Evolutionary conservation across 2,797 vertebrate species (phyloP), one percentile per base, ranked within the genome.

Genomic region (Mormyrops boulengeri): DNA sequence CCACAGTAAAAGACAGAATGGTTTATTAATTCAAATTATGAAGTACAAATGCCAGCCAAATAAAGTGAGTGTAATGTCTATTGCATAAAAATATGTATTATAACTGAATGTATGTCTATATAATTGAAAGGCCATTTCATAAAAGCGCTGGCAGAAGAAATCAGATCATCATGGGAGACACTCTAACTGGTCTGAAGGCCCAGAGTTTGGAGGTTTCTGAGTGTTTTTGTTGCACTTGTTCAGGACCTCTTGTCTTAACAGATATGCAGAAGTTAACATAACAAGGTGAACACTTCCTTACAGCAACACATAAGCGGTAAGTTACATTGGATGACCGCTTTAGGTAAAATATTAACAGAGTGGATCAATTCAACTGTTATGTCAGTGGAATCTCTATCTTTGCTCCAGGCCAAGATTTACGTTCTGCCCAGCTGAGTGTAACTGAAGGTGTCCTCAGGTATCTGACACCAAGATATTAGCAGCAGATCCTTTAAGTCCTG

Each of bases 1-100:
- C 14, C 26, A 69, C n/a, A 41, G 26, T 52, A 50, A 69, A n/a
- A 17, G 34, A 73, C 47, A 26, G 26, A 41, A 88, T 62, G 87
- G 88, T 69, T 94, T 93, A 92, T 90, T 91, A 89, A 91, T 94
- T 92, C 91, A 86, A 90, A 87, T 85, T 90, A 90, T 80, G 34
- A 80, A 80, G 38, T 80, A 26, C 73, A 80, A n/a, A 80, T 19
- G 34, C 41, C 14, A 80, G 73, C 14, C 38, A 80, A 44, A 44
- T 80, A 44, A 80, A 80, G 17, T 44, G 34, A 80, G 38, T n/a
- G 38, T 80, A 80, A 80, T 41, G 14, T 44, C 44, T 80, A 80
- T 44, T 80, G 17, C 38, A 41, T 38, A 73, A 73, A 34, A 73
- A 73, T 41, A 44, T 44, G 4, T 44, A 41, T 80, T 80, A 19